Evolutionary conservation across 2,797 vertebrate species (phyloP).

Genomic region (Leptatherina wallacei): DNA sequence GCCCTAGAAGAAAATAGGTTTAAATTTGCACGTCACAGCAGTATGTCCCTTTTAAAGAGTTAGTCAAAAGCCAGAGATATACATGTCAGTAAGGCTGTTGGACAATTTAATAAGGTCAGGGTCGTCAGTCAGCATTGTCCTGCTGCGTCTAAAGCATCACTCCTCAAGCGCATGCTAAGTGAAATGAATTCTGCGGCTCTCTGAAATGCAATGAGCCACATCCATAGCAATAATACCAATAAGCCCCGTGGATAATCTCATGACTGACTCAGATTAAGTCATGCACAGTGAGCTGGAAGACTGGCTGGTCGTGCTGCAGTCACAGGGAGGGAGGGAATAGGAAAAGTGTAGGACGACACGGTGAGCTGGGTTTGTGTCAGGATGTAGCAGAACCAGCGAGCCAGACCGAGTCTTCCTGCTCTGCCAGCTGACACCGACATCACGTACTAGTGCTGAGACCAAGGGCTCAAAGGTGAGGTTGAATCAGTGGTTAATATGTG

Average conservation of each 20-base stretch:
- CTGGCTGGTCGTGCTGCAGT: constrained; percentile 42
- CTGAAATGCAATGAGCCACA: constrained; percentile 78
- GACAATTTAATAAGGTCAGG: constrained; percentile 58
- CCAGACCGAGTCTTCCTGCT: constrained; percentile 35
- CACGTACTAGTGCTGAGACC: neutral
- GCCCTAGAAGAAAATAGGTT: neutral
- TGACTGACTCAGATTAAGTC: constrained; percentile 80
- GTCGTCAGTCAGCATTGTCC: constrained; percentile 36
- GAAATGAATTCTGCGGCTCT: constrained; percentile 72
- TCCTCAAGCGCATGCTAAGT: constrained; percentile 68
- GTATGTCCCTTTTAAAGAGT: constrained; percentile 9
- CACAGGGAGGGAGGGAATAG: constrained; percentile 1
- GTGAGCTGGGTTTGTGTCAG: constrained; percentile 25
- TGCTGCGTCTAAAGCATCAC: constrained; percentile 51
- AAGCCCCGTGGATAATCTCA: constrained; percentile 81
- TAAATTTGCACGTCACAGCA: neutral
- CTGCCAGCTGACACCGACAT: constrained; percentile 12
- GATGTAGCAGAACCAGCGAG: constrained; percentile 24
- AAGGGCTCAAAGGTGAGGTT: constrained; percentile 58
- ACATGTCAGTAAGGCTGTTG: constrained; percentile 30
- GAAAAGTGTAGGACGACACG: constrained; percentile 15
- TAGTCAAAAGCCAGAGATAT: constrained; percentile 12
- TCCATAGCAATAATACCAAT: constrained; percentile 80
- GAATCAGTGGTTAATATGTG: constrained; percentile 69
- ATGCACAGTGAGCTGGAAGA: constrained; percentile 58